These are phyloP conservation scores for Agelaius tricolor DNA, from an alignment of 2,113 vertebrate genomes.

Conservation along the genomic window DNA sequence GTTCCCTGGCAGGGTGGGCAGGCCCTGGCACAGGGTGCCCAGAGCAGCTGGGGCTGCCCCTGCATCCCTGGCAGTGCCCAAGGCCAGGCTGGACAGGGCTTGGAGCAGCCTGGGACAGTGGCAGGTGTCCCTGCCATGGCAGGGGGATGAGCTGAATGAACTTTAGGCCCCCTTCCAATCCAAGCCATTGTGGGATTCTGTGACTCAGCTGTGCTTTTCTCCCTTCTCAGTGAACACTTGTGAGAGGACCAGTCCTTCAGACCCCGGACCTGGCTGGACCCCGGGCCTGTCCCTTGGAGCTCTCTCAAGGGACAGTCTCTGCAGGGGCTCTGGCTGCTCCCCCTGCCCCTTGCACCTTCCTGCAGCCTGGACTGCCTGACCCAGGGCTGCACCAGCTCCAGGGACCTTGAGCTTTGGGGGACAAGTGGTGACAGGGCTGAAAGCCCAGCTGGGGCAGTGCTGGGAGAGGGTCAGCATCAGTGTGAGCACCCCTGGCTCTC, in stretches of 20 bases:
- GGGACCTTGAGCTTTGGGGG: not conserved
- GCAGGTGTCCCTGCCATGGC: not conserved
- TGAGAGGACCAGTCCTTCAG: not conserved
- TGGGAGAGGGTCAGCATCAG: not conserved
- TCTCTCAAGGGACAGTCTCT: not conserved
- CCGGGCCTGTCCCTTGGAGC: not conserved
- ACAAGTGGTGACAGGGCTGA: not conserved
- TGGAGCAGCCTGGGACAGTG: fast-evolving
- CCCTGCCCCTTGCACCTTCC: not conserved
- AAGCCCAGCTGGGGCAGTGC: not conserved
- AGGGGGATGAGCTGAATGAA: not conserved
- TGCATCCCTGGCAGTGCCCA: not conserved
- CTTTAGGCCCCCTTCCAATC: not conserved
- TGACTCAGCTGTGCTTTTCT: not conserved
- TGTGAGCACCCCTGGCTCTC: not conserved
- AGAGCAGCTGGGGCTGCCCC: not conserved
- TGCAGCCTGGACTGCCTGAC: fast-evolving
- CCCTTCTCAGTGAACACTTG: constrained; percentile 48
- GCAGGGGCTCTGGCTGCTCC: not conserved
- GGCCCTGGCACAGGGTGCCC: not conserved
- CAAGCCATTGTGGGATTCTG: not conserved
- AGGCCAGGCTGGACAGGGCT: fast-evolving
- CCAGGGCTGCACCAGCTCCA: fast-evolving
- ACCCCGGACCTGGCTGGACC: not conserved
- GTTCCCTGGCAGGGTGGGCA: fast-evolving